Base-by-base conservation (phyloP, 2,797 vertebrate species). In the Rhyacichthys aspro region DNA sequence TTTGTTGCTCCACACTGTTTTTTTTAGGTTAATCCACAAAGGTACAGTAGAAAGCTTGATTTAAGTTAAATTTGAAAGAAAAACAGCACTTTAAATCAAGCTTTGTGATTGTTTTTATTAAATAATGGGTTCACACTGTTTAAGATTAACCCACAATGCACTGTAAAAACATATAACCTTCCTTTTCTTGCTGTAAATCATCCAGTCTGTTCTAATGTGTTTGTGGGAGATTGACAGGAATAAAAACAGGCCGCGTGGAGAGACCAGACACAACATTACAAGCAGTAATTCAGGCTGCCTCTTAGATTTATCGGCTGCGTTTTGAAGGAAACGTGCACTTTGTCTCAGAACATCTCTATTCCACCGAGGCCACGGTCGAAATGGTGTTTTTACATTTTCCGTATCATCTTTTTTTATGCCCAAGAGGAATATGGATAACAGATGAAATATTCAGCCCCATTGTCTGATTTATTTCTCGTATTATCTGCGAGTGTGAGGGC, bases 381-480 rank as follows among this genome's bases (percentile, higher is more conserved):
- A 92, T 93, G 93, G 91, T 90, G 90, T 90, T 92, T 95, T 93
- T 94, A 91, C 88, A 89, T 93, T 93, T 94, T 88, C 92, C 89
- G 23, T 90, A 90, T 91, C 86, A 89, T 91, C 91, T 88, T 89
- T 89, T n/a, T n/a, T 5, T 14, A 14, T 47, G 91, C 93, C 94
- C 92, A 93, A 91, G 93, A 96, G 94, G 93, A 95, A 93, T 94
- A 92, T 92, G 87, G 93, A 92, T 94, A 95, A 94, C 92, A 95
- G 95, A 95, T 95, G 93, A 93, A 96, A 94, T 93, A 96, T 88
- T 94, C 91, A 90, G 92, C 85, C 91, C 90, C 89, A 88, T 93
- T 91, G 93, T 95, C 92, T 95, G 94, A 96, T 95, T 94, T 94
- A 93, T 94, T 93, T 94, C 90, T 93, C 91, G 92, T 93, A 93